These are phyloP conservation scores for Corythoichthys intestinalis DNA, from an alignment of 2,113 vertebrate genomes.

Conservation along the genomic window DNA sequence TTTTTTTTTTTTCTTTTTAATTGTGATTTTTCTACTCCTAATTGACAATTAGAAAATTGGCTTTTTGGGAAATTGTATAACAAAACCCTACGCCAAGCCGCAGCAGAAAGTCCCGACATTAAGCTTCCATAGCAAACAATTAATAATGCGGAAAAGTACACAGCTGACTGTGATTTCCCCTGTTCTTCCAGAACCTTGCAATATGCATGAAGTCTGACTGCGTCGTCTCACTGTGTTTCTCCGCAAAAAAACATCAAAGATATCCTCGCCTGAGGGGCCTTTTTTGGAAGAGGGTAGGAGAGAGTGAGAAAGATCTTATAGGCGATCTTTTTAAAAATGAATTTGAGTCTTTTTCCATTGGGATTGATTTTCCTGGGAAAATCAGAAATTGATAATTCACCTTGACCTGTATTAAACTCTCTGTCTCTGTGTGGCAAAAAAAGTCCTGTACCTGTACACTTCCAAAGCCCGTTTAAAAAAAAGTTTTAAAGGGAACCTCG, in stretches of 20 bases:
- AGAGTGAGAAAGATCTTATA: not conserved
- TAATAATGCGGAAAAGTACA: constrained; percentile 41
- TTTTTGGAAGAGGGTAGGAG: not conserved
- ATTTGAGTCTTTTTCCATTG: not conserved
- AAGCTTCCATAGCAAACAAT: constrained; percentile 14
- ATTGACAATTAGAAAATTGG: too few species aligned
- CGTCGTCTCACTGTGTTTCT: constrained; percentile 44
- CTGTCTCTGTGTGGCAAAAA: too few species aligned
- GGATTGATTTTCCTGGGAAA: not conserved
- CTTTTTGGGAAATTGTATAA: too few species aligned
- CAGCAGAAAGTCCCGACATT: constrained; percentile 5
- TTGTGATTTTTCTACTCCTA: not conserved
- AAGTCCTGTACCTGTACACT: too few species aligned
- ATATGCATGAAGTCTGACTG: constrained; percentile 57
- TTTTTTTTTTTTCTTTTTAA: not conserved
- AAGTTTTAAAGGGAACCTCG: too few species aligned
- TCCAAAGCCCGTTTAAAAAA: too few species aligned
- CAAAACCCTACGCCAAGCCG: not conserved
- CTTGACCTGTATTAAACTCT: not conserved
- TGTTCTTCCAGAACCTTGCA: constrained; percentile 39
- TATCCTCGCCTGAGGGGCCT: constrained; percentile 40
- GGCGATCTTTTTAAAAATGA: not conserved
- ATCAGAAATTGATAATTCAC: not conserved
- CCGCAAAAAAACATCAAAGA: constrained; percentile 53
- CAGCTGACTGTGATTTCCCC: constrained; percentile 35